A percentile compares a stretch with the other conserved stretches of the same genome.
Evolutionary conservation across 2,797 vertebrate species (phyloP).

Genomic region (Pseudotriccus pelzelni): DNA sequence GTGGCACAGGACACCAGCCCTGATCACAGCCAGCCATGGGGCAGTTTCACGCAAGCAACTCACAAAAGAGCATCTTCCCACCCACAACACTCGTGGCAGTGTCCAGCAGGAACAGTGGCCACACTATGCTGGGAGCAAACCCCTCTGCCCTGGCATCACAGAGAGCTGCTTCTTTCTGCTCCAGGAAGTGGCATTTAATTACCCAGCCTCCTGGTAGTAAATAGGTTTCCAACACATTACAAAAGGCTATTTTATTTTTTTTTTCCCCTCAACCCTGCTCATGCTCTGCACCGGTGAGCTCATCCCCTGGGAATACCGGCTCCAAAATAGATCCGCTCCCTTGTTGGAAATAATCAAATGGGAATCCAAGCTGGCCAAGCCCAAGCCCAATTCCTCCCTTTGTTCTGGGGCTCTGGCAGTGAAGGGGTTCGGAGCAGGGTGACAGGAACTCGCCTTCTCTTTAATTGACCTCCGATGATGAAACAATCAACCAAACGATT

Average conservation of each 20-base stretch:
- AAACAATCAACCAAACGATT: slow-evolving; percentile 55
- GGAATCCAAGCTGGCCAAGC: slow-evolving; percentile 61
- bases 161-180: slow-evolving; percentile 6
- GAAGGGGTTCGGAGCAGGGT: slow-evolving; percentile 41
- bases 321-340: slow-evolving; percentile 57
- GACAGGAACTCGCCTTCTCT: slow-evolving; percentile 60
- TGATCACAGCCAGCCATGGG: not conserved
- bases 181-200: slow-evolving; percentile 49
- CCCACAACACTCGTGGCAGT: fast-evolving
- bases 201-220: slow-evolving; percentile 13
- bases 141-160: not conserved
- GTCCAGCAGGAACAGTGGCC: not conserved
- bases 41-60: not conserved
- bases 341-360: slow-evolving; percentile 57
- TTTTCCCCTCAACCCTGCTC: not conserved
- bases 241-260: slow-evolving; percentile 14
- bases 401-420: slow-evolving; percentile 54
- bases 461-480: slow-evolving; percentile 63
- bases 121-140: not conserved
- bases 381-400: slow-evolving; percentile 69
- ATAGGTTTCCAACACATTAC: slow-evolving; percentile 27
- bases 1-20: fast-evolving
- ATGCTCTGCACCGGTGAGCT: not conserved
- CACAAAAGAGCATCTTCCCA: not conserved
- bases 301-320: slow-evolving; percentile 21